Evolutionary conservation across 2,888 invertebrate genomes (phyloP), one percentile per base, ranked within the genome.

Genomic region (Eilema sororculum): DNA sequence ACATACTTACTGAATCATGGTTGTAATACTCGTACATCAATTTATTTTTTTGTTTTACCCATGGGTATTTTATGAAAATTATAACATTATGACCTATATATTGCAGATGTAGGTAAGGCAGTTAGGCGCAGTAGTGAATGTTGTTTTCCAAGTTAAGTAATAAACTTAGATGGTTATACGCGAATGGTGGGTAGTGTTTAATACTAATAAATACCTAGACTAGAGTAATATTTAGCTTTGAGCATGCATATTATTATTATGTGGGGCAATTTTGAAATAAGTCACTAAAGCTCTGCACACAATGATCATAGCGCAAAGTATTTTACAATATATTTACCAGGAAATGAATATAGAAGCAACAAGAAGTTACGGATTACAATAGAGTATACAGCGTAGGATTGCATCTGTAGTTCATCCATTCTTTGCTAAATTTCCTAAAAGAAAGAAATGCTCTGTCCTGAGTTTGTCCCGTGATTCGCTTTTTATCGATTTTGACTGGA

Each of bases 161-260:
- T 68, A 58, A 28, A 62, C 65, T 67, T 71, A 60, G 56, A 77
- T 79, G 76, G 70, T 76, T 72, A 76, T 61, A 73, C 65, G 72
- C 72, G 72, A 74, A 73, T 66, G 56, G 59, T 71, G 72, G 63
- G 68, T 71, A 72, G 69, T 78, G 73, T 74, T 82, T 77, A 80
- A 69, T 75, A 69, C 67, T 78, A 74, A 79, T 78, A 70, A 66
- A 68, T 76, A 75, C 76, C 70, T 75, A 74, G 37, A 71, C 76
- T 78, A 74, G 71, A 75, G 65, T 65, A 66, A 82, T 64, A 73
- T 73, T 78, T 80, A 73, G 77, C 76, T 75, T 76, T 76, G 61
- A 74, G 77, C 78, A 75, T 73, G 82, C 83, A 84, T 82, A 83
- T 78, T 78, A 78, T 76, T 78, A 84, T 81, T 80, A 82, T 71